Percentiles rank a stretch among this genome's conserved stretches.
These are phyloP conservation scores for Syrmaticus mikado DNA, from an alignment of 2,113 vertebrate species.

Conservation along the genomic window DNA sequence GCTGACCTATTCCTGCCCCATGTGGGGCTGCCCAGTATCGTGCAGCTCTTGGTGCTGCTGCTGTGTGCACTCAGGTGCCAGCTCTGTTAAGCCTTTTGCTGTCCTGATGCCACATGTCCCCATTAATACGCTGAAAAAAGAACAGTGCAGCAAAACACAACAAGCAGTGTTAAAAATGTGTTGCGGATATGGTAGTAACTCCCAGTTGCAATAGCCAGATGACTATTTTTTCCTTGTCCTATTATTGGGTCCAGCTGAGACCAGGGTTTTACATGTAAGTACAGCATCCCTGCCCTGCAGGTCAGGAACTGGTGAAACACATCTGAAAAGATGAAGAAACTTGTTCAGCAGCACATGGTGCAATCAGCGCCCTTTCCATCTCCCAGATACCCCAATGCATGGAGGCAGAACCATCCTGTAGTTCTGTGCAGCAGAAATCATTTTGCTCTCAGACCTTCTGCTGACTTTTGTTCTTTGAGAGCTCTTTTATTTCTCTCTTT, in stretches of 20 bases:
- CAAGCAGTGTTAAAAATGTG: neutral
- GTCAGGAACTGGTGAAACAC: constrained; percentile 1
- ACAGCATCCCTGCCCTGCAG: neutral
- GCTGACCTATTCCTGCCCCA: rapidly evolving
- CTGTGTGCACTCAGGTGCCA: neutral
- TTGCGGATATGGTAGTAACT: neutral
- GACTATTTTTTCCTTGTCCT: neutral
- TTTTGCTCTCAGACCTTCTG: constrained; percentile 37
- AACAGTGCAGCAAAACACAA: neutral
- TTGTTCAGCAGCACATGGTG: neutral
- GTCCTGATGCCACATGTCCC: neutral
- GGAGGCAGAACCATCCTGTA: neutral
- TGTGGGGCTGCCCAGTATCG: rapidly evolving
- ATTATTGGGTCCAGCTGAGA: neutral
- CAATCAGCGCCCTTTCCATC: neutral
- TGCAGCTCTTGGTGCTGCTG: neutral
- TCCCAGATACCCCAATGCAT: neutral
- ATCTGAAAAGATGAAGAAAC: neutral
- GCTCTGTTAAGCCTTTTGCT: neutral
- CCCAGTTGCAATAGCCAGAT: neutral
- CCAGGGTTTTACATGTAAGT: neutral
- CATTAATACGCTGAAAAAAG: neutral
- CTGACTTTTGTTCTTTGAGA: constrained; percentile 58
- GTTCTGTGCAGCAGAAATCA: neutral
- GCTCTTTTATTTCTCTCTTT: neutral